Evolutionary conservation across 2,113 vertebrate genomes (phyloP), one percentile per base, ranked within the genome.

Genomic region (Raphicerus campestris): DNA sequence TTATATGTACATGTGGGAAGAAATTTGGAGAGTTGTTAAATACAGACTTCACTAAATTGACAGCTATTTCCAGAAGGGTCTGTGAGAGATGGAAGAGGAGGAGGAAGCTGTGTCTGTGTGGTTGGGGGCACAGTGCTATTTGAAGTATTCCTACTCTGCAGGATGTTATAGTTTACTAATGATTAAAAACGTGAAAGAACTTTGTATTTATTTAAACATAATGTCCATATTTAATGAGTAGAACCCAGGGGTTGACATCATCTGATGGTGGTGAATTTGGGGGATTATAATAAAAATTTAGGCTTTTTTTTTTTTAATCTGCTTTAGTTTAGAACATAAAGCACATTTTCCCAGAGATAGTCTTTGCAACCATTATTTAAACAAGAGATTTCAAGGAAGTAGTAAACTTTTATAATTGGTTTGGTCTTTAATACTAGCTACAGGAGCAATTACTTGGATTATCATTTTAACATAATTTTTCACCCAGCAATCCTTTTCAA

Each of bases 391-490:
- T 98, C 75, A 78, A 70, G 80, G 58, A 97, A 87, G 66, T 87
- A 78, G 58, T 91, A 93, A 96, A 97, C 89, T 98, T 96, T 95
- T 88, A 47, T 63, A 87, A 4, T 97, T 94, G 89, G 56, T 95
- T 94, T 95, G 93, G 83, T 97, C 83, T 93, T 96, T 97, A 96
- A 97, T 83, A 91, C 77, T 93, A 91, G 42, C 96, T 94, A 66
- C 4, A 63, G 89, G 89, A 97, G 83, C 95, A 98, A 95, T 97
- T 96, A 97, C 83, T 94, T 97, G 91, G 96, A 97, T 97, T 97
- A 97, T 97, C 96, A 95, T 96, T 97, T 95, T 92, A 93, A 97
- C 92, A 91, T 98, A 96, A 96, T 95, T 97, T 98, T 96, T 94
- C 58, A 93, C 89, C 63, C 86, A 97, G 94, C 89, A 97, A 94